Evolutionary conservation across 2,888 invertebrate genomes (phyloP).

Genomic region (Cremastinae sp.): DNA sequence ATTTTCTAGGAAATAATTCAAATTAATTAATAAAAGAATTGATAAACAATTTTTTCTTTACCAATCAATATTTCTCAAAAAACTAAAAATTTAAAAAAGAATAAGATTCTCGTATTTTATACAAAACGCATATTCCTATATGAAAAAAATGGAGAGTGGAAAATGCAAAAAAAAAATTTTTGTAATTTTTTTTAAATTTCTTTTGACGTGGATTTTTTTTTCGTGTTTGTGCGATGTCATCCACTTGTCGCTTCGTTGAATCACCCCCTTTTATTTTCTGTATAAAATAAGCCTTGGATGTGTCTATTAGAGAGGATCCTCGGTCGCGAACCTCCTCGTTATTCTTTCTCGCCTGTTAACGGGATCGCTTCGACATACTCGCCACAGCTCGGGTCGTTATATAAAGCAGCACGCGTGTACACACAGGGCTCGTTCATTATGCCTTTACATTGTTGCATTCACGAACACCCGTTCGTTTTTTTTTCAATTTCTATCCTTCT

Average conservation of each 20-base stretch:
- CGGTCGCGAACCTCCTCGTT: slow-evolving; percentile 33
- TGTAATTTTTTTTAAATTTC: no score
- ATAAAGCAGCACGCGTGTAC: background rate
- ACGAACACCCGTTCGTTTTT: background rate
- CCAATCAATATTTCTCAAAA: no score
- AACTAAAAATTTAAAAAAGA: no score
- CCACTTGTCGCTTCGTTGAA: slow-evolving; percentile 41
- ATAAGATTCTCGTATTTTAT: no score
- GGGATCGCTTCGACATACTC: slow-evolving; percentile 44
- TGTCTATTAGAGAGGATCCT: background rate
- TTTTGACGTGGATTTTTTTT: slow-evolving; percentile 20
- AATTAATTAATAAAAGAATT: no score
- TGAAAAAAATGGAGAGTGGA: no score
- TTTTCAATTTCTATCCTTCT: background rate
- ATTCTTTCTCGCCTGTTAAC: slow-evolving; percentile 40
- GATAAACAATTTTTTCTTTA: no score
- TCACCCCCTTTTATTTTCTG: slow-evolving; percentile 12
- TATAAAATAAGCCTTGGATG: slow-evolving; percentile 7
- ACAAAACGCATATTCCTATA: no score
- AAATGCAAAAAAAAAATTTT: no score
- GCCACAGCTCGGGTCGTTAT: slow-evolving; percentile 13
- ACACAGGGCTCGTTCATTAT: background rate
- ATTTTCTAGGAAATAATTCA: no score
- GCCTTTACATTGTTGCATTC: background rate
- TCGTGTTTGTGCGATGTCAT: slow-evolving; percentile 15